These are phyloP conservation scores for Andricus grossulariae DNA, from an alignment of 1,140 invertebrate genomes.

Conservation along the genomic window DNA sequence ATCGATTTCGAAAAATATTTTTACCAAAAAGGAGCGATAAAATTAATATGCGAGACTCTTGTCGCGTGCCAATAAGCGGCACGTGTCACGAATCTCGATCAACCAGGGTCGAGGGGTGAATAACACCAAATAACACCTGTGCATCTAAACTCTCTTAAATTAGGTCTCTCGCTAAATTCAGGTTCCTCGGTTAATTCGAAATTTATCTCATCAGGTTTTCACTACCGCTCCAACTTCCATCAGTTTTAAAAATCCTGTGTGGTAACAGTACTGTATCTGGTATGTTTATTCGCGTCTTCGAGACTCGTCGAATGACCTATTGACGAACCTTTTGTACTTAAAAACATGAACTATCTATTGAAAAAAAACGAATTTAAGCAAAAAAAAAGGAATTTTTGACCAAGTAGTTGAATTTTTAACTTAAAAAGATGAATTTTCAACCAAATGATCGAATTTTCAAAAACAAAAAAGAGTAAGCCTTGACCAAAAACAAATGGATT, in stretches of 20 bases:
- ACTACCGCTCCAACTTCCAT: not conserved
- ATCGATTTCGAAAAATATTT: conserved; percentile 1
- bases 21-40: conserved; percentile 4
- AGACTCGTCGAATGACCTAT: no score
- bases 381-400: no score
- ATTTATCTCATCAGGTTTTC: not conserved
- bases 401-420: no score
- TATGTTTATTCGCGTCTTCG: no score
- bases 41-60: conserved; percentile 5
- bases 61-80: conserved; percentile 4
- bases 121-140: conserved; percentile 2
- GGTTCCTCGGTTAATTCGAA: not conserved
- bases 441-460: no score
- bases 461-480: no score
- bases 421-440: no score
- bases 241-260: not conserved
- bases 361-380: no score
- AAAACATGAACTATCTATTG: no score
- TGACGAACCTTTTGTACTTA: no score
- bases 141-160: not conserved
- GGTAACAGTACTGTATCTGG: no score
- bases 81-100: conserved; percentile 4
- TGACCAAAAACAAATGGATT: no score
- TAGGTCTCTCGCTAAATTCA: not conserved
- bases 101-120: conserved; percentile 5